Base-by-base conservation (phyloP, 2,113 vertebrate species). In the Trematocara unimaculatum region DNA sequence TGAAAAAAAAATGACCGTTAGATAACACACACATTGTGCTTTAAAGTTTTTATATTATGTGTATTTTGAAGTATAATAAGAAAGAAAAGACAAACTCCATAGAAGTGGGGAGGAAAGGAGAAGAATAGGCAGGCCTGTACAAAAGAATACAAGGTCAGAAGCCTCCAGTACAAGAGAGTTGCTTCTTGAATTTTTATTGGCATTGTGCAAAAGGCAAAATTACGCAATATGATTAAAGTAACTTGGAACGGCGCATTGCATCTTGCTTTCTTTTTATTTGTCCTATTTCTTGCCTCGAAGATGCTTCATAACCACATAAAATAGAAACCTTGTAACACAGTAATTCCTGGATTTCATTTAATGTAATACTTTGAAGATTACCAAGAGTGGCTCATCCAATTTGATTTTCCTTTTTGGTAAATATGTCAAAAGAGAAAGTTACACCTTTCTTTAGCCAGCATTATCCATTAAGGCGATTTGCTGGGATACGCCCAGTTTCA, bases 401-500 rank as follows among this genome's bases (percentile, higher is more conserved):
- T 88, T 58, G 56, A 81, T 87, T 81, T 33, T 0, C 38, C 38
- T 58, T 81, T 67, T 29, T 20, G 20, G 14, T 0, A n/a, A 62
- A 72, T 29, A 56, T 20, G 10, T 62, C 45, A 1, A 74, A 8
- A 86, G 84, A 67, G 81, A 83, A 51, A 6, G 54, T 87, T 60
- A 94, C 84, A 84, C 83, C 56, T 64, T 23, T 56, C 81, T 85
- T 80, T 6, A 92, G 82, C 89, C 89, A 55, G 81, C n/a, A 26
- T 92, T 87, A 92, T 87, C 84, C 91, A 87, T 90, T 88, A 88
- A 89, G 90, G 79, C 67, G 78, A 88, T 91, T 91, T 92, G 56
- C 81, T 1, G 82, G 85, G 84, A 81, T 26, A 54, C 45, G 5
- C 80, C 81, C 84, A n/a, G 67, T 83, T 90, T 88, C 54, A 53